Evolutionary conservation across 1,140 invertebrate genomes (phyloP), one percentile per base, ranked within the genome.

Genomic region (Drosophila subpulchrella): DNA sequence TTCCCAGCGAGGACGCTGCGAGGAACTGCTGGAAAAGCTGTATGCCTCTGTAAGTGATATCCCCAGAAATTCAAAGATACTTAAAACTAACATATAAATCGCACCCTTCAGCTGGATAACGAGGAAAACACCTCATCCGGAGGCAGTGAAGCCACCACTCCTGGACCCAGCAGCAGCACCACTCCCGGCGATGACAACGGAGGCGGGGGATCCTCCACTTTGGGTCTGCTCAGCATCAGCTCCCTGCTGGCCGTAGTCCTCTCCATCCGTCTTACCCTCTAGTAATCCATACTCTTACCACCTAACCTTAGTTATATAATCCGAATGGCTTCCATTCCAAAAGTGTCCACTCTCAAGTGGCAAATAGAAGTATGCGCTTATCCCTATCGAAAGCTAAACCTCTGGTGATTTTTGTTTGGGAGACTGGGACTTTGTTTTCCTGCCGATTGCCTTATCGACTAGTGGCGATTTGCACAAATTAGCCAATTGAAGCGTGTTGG

Each of bases 1-100:
- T 17, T 93, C 93, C 66, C 93, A 95, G 54, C 80, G 92, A 6
- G 83, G 83, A 53, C 94, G 93, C 50, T 96, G 95, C 76, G 91
- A 94, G n/a, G 92, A 93, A 77, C 84, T 95, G 0, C 78, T 79
- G 36, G 42, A 72, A 10, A 73, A 81, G 24, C 68, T 91, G 3
- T 78, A 78, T 34, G 13, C 24, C 24, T 73, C 86, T 48, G 90
- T 91, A 68, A 89, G 90, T 81, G n/a, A 27, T 8, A 10, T 11
- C 0, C 12, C 7, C 10, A 0, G 0, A 24, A 11, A 24, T 0
- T 0, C 6, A 10, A 6, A 7, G 11, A 13, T 8, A 17, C 1
- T 0, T 1, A 5, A 24, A 48, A 27, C 0, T 36, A 15, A 30
- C 1, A 8, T 6, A 30, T n/a, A 13, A 17, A 20, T 17, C 0